phyloP scores from a whole-genome alignment of 2,797 vertebrate species.

The Salmo trutta region DNA sequence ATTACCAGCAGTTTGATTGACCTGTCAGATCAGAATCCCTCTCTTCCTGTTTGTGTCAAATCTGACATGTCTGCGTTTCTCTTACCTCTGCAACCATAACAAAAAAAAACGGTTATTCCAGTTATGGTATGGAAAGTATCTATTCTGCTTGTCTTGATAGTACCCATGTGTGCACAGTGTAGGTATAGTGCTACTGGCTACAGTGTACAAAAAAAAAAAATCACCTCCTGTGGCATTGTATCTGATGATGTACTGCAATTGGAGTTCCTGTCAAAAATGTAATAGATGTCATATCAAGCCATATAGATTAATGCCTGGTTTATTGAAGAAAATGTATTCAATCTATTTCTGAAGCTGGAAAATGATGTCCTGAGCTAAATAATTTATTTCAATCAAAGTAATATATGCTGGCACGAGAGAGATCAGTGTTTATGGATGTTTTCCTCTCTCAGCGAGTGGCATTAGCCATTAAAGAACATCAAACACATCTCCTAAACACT shows the following conservation, averaged over 20 bases:
- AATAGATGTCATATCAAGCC: not conserved
- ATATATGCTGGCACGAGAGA: not conserved
- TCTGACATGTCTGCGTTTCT: conserved; percentile 37
- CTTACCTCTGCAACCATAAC: conserved; percentile 5
- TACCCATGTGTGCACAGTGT: not conserved
- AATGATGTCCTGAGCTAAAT: not conserved
- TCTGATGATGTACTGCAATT: not conserved
- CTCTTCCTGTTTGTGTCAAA: conserved; percentile 23
- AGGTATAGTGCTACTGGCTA: not conserved
- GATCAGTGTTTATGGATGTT: not conserved
- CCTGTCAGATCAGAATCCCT: conserved; percentile 57
- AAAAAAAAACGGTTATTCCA: not conserved
- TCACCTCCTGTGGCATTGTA: not conserved
- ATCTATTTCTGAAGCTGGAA: not conserved
- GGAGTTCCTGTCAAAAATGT: not conserved
- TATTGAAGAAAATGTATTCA: not conserved
- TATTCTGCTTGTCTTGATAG: not conserved
- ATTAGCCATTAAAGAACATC: not conserved
- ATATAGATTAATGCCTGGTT: not conserved
- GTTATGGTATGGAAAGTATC: not conserved
- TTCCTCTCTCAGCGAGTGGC: conserved; percentile 1
- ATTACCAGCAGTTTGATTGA: conserved; percentile 71
- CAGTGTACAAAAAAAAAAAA: not conserved
- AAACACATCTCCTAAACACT: not conserved
- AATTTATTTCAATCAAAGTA: not conserved